phyloP scores from a whole-genome alignment of 2,888 invertebrate genomes.

The Leptopilina syphax region DNA sequence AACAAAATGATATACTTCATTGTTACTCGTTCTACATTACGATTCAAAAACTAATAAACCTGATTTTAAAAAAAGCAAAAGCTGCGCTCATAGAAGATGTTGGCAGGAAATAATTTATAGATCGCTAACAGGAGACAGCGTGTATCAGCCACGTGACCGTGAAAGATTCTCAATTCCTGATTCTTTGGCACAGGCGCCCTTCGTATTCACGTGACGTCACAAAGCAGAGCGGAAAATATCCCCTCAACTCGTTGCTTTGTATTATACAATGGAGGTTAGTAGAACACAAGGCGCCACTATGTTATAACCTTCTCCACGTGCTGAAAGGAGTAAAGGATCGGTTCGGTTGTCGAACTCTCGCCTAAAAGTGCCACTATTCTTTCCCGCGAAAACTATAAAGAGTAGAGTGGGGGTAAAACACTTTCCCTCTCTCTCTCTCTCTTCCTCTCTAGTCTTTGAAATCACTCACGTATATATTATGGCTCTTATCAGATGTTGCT shows the following conservation, averaged over 20 bases:
- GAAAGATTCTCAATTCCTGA: conserved; percentile 38
- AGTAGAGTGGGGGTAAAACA: not conserved
- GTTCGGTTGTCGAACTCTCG: not conserved
- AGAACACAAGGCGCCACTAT: conserved; percentile 63
- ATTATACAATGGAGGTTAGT: conserved; percentile 69
- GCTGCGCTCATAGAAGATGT: too few relatives aligned
- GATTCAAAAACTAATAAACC: too few relatives aligned
- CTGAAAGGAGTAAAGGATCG: not conserved
- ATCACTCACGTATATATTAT: conserved; percentile 69
- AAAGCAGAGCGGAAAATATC: conserved; percentile 52
- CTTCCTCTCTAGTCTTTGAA: too few relatives aligned
- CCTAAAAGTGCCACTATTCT: not conserved
- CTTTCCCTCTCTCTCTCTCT: too few relatives aligned
- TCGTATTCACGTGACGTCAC: conserved; percentile 52
- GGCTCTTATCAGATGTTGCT: conserved; percentile 88
- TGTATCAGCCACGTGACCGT: conserved; percentile 25
- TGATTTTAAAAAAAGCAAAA: too few relatives aligned
- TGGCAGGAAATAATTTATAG: too few relatives aligned
- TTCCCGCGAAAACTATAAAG: not conserved
- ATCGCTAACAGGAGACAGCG: not conserved
- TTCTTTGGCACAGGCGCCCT: conserved; percentile 58
- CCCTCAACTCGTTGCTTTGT: conserved; percentile 42
- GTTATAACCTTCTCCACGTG: not conserved
- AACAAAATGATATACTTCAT: too few relatives aligned
- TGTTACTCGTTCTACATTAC: too few relatives aligned